A percentile compares a stretch with the other conserved stretches of the same genome.
phyloP scores from a whole-genome alignment of 2,113 vertebrate species.

The Thermophis baileyi region DNA sequence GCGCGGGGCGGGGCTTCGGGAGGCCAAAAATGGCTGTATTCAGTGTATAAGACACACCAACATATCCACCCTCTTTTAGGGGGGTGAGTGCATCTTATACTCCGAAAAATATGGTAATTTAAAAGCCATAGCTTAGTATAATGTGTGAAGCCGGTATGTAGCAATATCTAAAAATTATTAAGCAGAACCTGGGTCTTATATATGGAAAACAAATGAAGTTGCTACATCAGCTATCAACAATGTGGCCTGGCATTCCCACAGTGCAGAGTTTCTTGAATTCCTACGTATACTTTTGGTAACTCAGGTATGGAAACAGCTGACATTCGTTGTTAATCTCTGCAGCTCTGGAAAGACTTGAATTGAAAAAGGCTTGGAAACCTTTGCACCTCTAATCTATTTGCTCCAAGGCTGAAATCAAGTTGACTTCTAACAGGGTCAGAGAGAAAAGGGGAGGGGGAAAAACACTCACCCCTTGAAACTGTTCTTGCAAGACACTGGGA shows the following conservation, averaged over 20 bases:
- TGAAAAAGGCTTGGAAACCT: rapidly evolving
- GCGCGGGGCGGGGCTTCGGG: too few species aligned
- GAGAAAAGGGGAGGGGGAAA: background rate
- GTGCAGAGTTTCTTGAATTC: background rate
- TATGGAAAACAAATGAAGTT: background rate
- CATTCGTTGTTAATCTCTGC: background rate
- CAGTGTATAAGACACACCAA: too few species aligned
- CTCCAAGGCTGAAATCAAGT: rapidly evolving
- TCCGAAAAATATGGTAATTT: too few species aligned
- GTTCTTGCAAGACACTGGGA: conserved; percentile 78
- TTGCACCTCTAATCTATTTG: rapidly evolving
- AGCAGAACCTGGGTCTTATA: background rate
- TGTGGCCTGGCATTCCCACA: background rate
- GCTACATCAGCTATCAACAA: background rate
- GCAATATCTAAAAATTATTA: background rate
- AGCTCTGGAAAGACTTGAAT: rapidly evolving
- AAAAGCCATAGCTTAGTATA: background rate
- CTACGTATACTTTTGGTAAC: background rate
- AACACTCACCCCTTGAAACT: conserved; percentile 76
- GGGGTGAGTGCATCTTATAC: too few species aligned
- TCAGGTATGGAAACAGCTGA: background rate
- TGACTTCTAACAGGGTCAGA: background rate
- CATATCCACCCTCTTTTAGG: too few species aligned
- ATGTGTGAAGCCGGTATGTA: background rate
- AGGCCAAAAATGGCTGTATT: too few species aligned